These are phyloP conservation scores for Sebastes miniatus DNA, from an alignment of 2,797 vertebrate species.

Conservation along the genomic window DNA sequence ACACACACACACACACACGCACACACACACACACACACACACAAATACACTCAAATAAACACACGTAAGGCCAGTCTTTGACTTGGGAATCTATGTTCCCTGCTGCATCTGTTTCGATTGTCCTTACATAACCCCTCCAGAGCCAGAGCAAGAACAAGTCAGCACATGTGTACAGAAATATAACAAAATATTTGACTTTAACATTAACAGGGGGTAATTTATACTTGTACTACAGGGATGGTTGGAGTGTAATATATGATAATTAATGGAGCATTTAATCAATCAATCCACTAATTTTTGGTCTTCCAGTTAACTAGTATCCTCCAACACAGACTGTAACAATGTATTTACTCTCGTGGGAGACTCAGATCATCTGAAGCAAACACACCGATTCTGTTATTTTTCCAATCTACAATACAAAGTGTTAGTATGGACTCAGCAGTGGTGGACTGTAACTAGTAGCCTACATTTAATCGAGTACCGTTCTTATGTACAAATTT, in stretches of 20 bases:
- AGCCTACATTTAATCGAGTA: background rate
- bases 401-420: no score
- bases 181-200: background rate
- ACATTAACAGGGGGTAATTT: background rate
- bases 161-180: background rate
- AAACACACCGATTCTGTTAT: no score
- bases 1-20: background rate
- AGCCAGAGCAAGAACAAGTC: background rate
- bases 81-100: slow-evolving; percentile 1
- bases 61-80: background rate
- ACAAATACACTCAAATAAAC: background rate
- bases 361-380: background rate
- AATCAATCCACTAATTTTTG: background rate
- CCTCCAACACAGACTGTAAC: background rate
- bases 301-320: background rate
- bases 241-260: background rate
- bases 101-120: slow-evolving; percentile 9
- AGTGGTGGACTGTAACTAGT: background rate
- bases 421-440: background rate
- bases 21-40: background rate
- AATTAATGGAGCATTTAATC: background rate
- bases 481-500: background rate
- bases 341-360: background rate
- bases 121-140: background rate
- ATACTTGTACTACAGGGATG: no score